Evolutionary conservation across 2,113 vertebrate genomes (phyloP).

Genomic region (Rhynchomys soricoides): DNA sequence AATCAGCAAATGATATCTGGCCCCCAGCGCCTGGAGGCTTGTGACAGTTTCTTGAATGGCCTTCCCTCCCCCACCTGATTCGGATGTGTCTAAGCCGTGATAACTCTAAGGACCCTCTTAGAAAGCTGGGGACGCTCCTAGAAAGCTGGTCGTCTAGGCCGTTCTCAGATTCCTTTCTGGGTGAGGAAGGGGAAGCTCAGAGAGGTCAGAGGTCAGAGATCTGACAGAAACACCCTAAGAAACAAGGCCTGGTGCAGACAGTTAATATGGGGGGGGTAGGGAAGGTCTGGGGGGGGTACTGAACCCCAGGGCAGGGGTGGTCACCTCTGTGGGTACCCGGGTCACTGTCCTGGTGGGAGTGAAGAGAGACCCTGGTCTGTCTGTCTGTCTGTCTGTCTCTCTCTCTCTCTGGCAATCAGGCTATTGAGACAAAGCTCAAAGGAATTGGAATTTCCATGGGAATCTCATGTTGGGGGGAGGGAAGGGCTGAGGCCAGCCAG

Average conservation of each 20-base stretch:
- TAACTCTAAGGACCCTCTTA: neutral
- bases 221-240: neutral
- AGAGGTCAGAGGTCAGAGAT: neutral
- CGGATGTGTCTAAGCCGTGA: neutral
- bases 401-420: neutral
- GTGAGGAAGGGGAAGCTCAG: neutral
- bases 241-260: neutral
- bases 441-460: neutral
- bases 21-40: neutral
- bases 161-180: neutral
- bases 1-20: neutral
- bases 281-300: rapidly evolving
- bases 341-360: neutral
- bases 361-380: neutral
- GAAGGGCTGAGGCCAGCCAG: neutral
- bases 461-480: neutral
- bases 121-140: neutral
- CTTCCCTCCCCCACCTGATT: neutral
- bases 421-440: neutral
- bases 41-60: neutral
- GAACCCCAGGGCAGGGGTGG: neutral
- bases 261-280: neutral
- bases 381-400: no score
- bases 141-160: neutral
- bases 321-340: neutral